Conservation (phyloP, 1,140 invertebrate genomes). For the Diorhabda sublineata region DNA sequence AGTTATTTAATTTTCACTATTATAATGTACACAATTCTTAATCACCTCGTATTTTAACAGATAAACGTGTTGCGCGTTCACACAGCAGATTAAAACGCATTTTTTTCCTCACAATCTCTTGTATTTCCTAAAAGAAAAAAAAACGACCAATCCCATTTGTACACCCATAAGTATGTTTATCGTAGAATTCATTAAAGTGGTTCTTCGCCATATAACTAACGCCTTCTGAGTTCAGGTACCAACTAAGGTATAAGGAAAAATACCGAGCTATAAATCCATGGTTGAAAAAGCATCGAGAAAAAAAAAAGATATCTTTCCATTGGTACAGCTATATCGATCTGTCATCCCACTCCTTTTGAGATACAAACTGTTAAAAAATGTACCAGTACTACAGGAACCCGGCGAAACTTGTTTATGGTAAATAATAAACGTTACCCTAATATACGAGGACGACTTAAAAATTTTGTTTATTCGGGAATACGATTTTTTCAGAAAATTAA, state of each 20-base stretch:
- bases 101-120: background rate
- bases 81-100: background rate
- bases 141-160: background rate
- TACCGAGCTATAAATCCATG: background rate
- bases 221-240: background rate
- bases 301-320: background rate
- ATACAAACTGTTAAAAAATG: background rate
- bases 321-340: background rate
- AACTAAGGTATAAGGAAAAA: background rate
- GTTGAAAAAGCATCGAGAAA: background rate
- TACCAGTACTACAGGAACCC: background rate
- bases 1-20: no score
- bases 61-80: no score
- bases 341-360: background rate
- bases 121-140: background rate
- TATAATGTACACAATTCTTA: no score
- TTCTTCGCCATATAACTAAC: slow-evolving; percentile 2
- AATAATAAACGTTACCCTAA: no score
- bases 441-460: no score
- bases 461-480: no score
- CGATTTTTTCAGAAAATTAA: no score
- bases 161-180: slow-evolving; percentile 1
- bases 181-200: slow-evolving; percentile 2
- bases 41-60: no score
- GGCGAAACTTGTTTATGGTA: background rate